These are phyloP conservation scores for Peromyscus leucopus DNA, from an alignment of 2,113 vertebrate species.

Conservation along the genomic window DNA sequence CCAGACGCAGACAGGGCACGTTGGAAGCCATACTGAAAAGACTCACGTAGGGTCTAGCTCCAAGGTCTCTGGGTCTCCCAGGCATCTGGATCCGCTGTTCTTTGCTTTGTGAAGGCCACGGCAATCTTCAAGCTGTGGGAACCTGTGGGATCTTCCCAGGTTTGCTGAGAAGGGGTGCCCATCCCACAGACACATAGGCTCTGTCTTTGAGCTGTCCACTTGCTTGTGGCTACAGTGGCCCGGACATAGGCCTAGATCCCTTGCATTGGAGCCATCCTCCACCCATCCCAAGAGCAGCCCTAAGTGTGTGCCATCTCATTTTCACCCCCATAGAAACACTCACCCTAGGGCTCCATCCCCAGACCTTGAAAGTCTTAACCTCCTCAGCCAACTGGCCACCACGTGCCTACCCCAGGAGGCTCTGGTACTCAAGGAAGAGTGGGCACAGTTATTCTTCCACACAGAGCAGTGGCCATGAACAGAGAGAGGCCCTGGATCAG, in stretches of 20 bases:
- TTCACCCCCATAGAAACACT: not conserved
- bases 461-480: fast-evolving
- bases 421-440: not conserved
- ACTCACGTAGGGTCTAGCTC: not conserved
- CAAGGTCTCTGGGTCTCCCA: not conserved
- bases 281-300: no score
- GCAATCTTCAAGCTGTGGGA: not conserved
- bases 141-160: not conserved
- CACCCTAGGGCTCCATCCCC: fast-evolving
- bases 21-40: no score
- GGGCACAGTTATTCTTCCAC: fast-evolving
- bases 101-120: not conserved
- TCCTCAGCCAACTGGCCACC: not conserved
- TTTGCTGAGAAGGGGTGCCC: not conserved
- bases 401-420: fast-evolving
- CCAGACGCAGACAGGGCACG: no score
- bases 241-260: not conserved
- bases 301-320: fast-evolving
- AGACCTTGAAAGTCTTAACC: not conserved
- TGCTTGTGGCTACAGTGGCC: not conserved
- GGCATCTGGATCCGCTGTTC: not conserved
- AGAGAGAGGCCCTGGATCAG: no score
- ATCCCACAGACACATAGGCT: not conserved
- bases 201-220: not conserved
- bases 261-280: no score